Percentiles rank a stretch among this genome's conserved stretches.
Conservation (phyloP, 23 tunicate species). For the Oikopleura albicans region DNA sequence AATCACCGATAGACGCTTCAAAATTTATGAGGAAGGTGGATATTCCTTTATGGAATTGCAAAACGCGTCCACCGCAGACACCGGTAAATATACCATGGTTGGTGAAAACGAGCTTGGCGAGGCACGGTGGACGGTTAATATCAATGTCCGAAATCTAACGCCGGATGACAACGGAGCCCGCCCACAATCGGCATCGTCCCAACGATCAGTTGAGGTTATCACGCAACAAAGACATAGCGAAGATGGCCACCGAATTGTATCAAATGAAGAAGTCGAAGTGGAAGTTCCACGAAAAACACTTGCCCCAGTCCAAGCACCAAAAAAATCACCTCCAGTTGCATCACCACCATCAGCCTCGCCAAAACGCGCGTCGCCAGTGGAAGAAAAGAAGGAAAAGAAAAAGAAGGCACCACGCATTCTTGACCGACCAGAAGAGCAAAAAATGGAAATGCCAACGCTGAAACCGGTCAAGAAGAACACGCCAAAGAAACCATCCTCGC, state of each 20-base stretch:
- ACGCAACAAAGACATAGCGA: not conserved
- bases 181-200: not conserved
- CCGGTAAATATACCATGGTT: constrained; percentile 45
- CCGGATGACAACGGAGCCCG: not conserved
- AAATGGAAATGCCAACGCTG: not conserved
- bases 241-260: not conserved
- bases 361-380: not conserved
- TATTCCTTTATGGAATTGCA: constrained; percentile 22
- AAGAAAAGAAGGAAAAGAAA: not conserved
- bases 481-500: not conserved
- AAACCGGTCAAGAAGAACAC: not conserved
- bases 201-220: not conserved
- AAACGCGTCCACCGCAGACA: constrained; percentile 18
- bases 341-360: not conserved
- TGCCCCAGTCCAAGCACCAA: no score
- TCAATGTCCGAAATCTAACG: constrained; percentile 17
- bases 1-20: constrained; percentile 21
- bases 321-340: not conserved
- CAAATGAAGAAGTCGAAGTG: not conserved
- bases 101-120: constrained; percentile 81
- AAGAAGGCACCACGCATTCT: not conserved
- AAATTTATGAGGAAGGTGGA: constrained; percentile 20
- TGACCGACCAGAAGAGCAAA: not conserved
- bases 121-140: constrained; percentile 26
- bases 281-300: no score